These are phyloP conservation scores for Xerus inauris DNA, from an alignment of 2,113 vertebrate genomes.

Conservation along the genomic window DNA sequence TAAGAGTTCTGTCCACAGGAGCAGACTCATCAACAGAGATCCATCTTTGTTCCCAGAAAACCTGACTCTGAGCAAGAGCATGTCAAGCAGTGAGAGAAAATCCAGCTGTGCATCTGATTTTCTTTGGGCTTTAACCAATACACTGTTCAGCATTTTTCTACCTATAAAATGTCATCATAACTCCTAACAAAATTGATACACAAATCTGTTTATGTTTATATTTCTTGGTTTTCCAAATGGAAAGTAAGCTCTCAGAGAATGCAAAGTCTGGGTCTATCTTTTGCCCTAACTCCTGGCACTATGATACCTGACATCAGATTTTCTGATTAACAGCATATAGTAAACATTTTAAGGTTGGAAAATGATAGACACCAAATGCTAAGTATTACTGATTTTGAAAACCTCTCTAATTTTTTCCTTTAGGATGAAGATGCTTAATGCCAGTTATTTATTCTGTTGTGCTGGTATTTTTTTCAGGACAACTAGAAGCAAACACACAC, in stretches of 20 bases:
- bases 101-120: background rate
- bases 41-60: background rate
- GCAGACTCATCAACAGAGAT: background rate
- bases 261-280: background rate
- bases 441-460: background rate
- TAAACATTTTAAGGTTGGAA: slow-evolving; percentile 36
- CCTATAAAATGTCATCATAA: background rate
- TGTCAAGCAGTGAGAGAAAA: background rate
- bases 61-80: background rate
- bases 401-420: background rate
- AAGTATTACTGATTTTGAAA: background rate
- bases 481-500: background rate
- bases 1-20: background rate
- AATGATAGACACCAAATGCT: background rate
- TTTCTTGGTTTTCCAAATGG: background rate
- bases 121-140: background rate
- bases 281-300: background rate
- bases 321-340: background rate
- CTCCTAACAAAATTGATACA: background rate
- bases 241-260: background rate
- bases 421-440: background rate
- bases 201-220: background rate
- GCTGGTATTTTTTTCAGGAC: background rate
- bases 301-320: background rate
- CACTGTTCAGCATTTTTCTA: background rate